Evolutionary conservation across 2,797 vertebrate species (phyloP), one percentile per base, ranked within the genome.

Genomic region (Hyperoplus lanceolatus): DNA sequence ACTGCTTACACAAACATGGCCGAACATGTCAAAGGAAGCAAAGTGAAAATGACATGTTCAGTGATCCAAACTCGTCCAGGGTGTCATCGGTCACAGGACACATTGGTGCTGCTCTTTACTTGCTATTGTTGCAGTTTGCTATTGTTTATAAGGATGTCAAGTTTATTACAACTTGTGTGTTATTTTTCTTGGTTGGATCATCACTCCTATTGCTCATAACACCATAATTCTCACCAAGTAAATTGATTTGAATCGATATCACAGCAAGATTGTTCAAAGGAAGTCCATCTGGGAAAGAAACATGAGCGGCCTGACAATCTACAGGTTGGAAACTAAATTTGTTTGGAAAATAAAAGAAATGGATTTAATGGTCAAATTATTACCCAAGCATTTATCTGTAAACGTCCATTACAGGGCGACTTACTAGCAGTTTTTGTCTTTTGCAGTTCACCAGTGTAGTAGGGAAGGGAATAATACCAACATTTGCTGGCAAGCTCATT

Each of bases 11-110:
- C 90, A 54, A 91, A 92, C 73, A 73, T 68, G 42, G 87, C 89
- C 64, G 89, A 94, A 76, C 57, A 81, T 29, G 8, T 90, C 86
- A 90, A n/a, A 94, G 93, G 95, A 96, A 95, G 89, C 83, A 90
- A 84, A 96, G 55, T 73, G 92, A 95, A 94, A 94, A 90, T 81
- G 92, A 94, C 92, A 90, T 92, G 88, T 92, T 91, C 87, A 62
- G 70, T 90, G 94, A 96, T 89, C 94, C 90, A 76, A 84, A 87
- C 39, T 46, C 77, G 73, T 88, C 38, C 7, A 92, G 95, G 95
- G 96, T 96, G 95, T 75, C 90, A 78, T 64, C 55, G 70, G 90
- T 90, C 89, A 90, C 77, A 87, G 92, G 93, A 91, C 77, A 54
- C 82, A 81, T 93, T 87, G 90, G 79, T 78, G 84, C 76, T 89